phyloP scores from a whole-genome alignment of 2,888 invertebrate species.

The Synanthedon formicaeformis region DNA sequence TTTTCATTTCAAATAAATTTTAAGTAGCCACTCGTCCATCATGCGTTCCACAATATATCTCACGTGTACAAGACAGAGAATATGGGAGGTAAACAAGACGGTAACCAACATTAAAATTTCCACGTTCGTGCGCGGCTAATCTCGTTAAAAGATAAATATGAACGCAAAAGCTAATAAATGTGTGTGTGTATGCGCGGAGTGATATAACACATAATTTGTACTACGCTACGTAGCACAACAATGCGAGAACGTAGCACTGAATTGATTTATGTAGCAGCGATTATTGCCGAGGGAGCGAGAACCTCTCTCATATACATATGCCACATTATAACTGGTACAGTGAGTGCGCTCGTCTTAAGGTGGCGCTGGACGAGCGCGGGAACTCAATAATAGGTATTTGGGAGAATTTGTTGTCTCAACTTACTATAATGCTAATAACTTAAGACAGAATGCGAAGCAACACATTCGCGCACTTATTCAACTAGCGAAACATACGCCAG shows the following conservation, averaged over 20 bases:
- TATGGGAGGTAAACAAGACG: not conserved
- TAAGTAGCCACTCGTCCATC: too few relatives aligned
- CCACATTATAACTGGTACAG: not conserved
- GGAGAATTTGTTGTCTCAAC: too few relatives aligned
- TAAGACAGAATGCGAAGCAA: too few relatives aligned
- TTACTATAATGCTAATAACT: too few relatives aligned
- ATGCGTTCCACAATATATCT: too few relatives aligned
- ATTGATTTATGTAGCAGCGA: slow-evolving; percentile 3
- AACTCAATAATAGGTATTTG: too few relatives aligned
- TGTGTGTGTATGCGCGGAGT: slow-evolving; percentile 1
- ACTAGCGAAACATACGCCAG: too few relatives aligned
- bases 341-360: not conserved
- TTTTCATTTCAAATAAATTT: too few relatives aligned
- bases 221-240: not conserved
- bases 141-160: slow-evolving; percentile 1
- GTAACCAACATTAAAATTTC: not conserved
- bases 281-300: not conserved
- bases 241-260: slow-evolving; percentile 1
- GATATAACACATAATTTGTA: slow-evolving; percentile 4
- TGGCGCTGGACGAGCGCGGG: too few relatives aligned
- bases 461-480: too few relatives aligned
- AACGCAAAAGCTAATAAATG: slow-evolving; percentile 3
- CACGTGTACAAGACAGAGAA: not conserved
- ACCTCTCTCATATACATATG: not conserved
- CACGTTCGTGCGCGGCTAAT: not conserved